Evolutionary conservation across 2,888 invertebrate species (phyloP).

Genomic region (Machimus rusticus): DNA sequence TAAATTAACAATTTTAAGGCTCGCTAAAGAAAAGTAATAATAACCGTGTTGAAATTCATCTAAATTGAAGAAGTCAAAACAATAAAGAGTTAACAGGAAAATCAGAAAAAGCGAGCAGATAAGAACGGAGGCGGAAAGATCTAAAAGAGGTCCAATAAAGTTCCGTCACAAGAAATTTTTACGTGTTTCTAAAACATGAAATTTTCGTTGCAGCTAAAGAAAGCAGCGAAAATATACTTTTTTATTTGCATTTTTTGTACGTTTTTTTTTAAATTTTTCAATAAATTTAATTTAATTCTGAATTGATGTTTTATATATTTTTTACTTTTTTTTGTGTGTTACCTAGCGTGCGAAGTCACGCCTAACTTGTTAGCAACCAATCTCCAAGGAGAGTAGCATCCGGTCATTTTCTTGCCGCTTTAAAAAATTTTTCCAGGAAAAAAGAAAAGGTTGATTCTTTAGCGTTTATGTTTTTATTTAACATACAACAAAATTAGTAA

Average conservation of each 20-base stretch:
- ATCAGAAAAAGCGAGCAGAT: slow-evolving; percentile 4
- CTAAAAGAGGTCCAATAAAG: slow-evolving; percentile 11
- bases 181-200: neutral
- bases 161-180: neutral
- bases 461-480: slow-evolving; percentile 45
- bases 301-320: slow-evolving; percentile 46
- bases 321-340: slow-evolving; percentile 46
- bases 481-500: slow-evolving; percentile 37
- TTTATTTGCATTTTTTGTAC: neutral
- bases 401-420: slow-evolving; percentile 73
- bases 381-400: slow-evolving; percentile 91
- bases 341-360: slow-evolving; percentile 71
- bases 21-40: neutral
- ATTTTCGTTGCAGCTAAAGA: slow-evolving; percentile 36
- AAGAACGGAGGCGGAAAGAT: slow-evolving; percentile 20
- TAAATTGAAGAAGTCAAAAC: neutral
- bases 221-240: slow-evolving; percentile 39
- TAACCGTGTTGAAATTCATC: neutral
- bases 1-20: neutral
- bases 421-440: slow-evolving; percentile 50
- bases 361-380: slow-evolving; percentile 93
- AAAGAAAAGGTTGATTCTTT: slow-evolving; percentile 47
- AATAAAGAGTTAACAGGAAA: neutral
- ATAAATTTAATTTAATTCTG: neutral
- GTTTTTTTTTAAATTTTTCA: neutral